Evolutionary conservation across 1,140 invertebrate genomes (phyloP).

Genomic region (Heterodera schachtii): DNA sequence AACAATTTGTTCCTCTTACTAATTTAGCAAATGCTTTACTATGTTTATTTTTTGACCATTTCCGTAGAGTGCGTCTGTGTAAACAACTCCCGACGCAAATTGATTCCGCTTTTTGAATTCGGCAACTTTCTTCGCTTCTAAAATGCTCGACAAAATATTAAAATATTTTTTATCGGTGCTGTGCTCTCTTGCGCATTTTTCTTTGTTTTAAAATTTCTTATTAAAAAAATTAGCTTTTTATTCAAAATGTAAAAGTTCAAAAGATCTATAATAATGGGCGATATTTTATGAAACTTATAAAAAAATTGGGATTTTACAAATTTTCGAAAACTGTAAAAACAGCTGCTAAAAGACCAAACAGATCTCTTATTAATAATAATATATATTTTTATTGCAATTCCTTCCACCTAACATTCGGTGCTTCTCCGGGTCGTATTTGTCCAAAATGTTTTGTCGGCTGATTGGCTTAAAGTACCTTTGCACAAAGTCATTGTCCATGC

Average conservation of each 20-base stretch:
- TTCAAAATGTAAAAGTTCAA: not conserved
- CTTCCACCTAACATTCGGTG: slow-evolving; percentile 31
- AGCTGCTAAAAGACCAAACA: too few species aligned
- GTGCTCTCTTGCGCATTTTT: too few species aligned
- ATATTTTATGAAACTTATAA: too few species aligned
- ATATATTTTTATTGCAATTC: too few species aligned
- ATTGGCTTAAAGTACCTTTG: slow-evolving; percentile 75
- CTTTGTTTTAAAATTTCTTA: not conserved
- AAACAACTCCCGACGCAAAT: slow-evolving; percentile 53
- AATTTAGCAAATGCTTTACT: not conserved
- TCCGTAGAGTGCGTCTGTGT: slow-evolving; percentile 60
- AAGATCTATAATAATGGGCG: too few species aligned
- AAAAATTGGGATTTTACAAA: too few species aligned
- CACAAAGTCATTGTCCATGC: slow-evolving; percentile 73
- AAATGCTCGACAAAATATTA: slow-evolving; percentile 27
- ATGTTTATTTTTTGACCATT: not conserved
- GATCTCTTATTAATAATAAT: too few species aligned
- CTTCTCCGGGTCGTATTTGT: slow-evolving; percentile 47
- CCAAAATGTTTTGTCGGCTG: slow-evolving; percentile 44
- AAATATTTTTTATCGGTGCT: not conserved
- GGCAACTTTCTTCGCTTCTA: not conserved
- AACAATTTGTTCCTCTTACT: too few species aligned
- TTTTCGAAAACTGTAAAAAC: too few species aligned
- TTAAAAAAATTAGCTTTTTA: slow-evolving; percentile 11
- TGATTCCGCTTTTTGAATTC: slow-evolving; percentile 5